Evolutionary conservation across 2,797 vertebrate species (phyloP).

Genomic region (Sebastes glaucus): DNA sequence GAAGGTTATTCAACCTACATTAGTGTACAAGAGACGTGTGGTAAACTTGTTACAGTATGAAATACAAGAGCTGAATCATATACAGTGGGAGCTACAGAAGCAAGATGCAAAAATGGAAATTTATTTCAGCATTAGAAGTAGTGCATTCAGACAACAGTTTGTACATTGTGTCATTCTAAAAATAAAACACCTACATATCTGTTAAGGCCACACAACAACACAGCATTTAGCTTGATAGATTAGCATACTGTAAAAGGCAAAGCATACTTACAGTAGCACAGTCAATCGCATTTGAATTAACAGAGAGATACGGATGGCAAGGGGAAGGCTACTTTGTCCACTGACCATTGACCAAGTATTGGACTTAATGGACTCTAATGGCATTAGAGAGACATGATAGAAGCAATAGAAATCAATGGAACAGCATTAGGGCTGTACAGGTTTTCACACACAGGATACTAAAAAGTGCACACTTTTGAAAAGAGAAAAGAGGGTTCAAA

Average conservation of each 20-base stretch:
- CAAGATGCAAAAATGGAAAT: background rate
- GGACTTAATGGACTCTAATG: conserved; percentile 38
- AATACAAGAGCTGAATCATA: background rate
- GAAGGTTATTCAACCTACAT: background rate
- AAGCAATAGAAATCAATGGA: conserved; percentile 30
- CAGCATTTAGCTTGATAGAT: background rate
- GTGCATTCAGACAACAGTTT: background rate
- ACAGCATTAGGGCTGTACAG: conserved; percentile 4
- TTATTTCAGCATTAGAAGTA: conserved; percentile 14
- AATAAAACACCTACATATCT: background rate
- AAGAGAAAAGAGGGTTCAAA: background rate
- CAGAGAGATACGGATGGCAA: conserved; percentile 2
- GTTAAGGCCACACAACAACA: background rate
- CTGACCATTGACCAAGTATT: conserved; percentile 6
- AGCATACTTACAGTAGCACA: background rate
- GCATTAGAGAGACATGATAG: conserved; percentile 4
- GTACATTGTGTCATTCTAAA: background rate
- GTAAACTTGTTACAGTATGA: background rate
- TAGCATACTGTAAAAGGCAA: background rate
- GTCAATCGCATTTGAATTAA: conserved; percentile 24
- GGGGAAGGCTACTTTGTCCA: background rate
- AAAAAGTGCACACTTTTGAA: background rate
- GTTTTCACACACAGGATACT: background rate
- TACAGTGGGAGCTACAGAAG: background rate
- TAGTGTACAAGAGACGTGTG: background rate